Base-by-base conservation (phyloP, 1,140 invertebrate species). In the Cyphomyrmex costatus region DNA sequence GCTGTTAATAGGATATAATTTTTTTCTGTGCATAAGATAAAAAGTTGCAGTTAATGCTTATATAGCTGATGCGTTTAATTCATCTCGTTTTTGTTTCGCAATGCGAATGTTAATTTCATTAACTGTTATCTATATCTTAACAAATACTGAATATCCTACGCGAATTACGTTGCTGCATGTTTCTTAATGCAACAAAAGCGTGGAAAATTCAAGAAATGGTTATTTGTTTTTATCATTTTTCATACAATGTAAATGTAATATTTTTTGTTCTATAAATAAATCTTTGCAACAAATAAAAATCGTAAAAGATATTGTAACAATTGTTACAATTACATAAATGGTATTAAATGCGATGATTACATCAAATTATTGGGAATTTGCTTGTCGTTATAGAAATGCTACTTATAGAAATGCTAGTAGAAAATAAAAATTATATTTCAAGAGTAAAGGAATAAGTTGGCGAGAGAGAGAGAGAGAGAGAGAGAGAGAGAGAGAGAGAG, bases 61-160 rank as follows among this genome's bases (percentile, higher is more conserved):
- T n/a, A 66, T 4, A 19, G 33, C 10, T 19, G 30, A 10, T 33
- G 36, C 24, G 73, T 42, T 82, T 46, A 73, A 61, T 73, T 73
- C 79, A 14, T 36, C n/a, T 83, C 74, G 53, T 53, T 49, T 83
- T 74, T 53, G 8, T 83, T 83, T 83, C 42, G 53, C 68, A 83
- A 61, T 14, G 21, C 24, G 19, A 82, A 73, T 14, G 68, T 60
- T 83, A 83, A 74, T 83, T 74, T 74, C 68, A 83, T 83, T 83
- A 53, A 83, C 79, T 73, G 6, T 56, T 82, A n/a, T n/a, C n/a
- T n/a, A 21, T 3, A 19, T 82, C 51, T 73, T 82, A 82, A 60
- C 21, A n/a, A 21, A 42, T 46, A 49, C 42, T 53, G 79, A n/a
- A 74, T 60, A 53, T 74, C 19, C 53, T 82, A 33, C n/a, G 36